Evolutionary conservation across 1,140 invertebrate genomes (phyloP).

Genomic region (Tetramorium parvispinum): DNA sequence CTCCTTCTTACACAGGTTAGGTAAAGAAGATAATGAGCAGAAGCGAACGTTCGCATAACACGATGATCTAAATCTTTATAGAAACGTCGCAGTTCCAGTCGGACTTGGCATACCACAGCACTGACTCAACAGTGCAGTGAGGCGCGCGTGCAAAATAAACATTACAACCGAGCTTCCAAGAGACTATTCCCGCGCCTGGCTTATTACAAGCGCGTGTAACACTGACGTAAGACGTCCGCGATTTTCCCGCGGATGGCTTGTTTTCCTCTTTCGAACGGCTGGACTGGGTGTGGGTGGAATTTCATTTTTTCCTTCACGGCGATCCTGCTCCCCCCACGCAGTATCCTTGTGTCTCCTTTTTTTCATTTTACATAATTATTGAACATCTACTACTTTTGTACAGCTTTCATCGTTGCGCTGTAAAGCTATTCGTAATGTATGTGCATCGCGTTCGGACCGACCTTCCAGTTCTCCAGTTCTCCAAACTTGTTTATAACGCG

Average conservation of each 20-base stretch:
- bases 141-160: constrained; percentile 49
- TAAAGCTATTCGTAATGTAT: neutral
- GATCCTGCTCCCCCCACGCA: constrained; percentile 3
- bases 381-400: neutral
- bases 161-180: constrained; percentile 47
- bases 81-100: constrained; percentile 39
- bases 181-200: constrained; percentile 53
- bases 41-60: neutral
- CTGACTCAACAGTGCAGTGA: constrained; percentile 50
- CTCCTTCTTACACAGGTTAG: neutral
- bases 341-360: constrained; percentile 41
- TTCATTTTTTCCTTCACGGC: constrained; percentile 26
- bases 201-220: constrained; percentile 51
- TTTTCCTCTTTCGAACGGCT: constrained; percentile 44
- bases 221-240: constrained; percentile 59
- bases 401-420: neutral
- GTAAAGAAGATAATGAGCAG: neutral
- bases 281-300: constrained; percentile 49
- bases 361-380: constrained; percentile 31
- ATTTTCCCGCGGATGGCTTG: constrained; percentile 46
- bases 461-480: neutral
- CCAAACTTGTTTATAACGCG: neutral
- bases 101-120: constrained; percentile 53
- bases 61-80: constrained; percentile 46
- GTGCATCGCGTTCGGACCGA: neutral